These are phyloP conservation scores for Drosophila jambulina DNA, from an alignment of 1,140 invertebrate genomes.

Conservation along the genomic window DNA sequence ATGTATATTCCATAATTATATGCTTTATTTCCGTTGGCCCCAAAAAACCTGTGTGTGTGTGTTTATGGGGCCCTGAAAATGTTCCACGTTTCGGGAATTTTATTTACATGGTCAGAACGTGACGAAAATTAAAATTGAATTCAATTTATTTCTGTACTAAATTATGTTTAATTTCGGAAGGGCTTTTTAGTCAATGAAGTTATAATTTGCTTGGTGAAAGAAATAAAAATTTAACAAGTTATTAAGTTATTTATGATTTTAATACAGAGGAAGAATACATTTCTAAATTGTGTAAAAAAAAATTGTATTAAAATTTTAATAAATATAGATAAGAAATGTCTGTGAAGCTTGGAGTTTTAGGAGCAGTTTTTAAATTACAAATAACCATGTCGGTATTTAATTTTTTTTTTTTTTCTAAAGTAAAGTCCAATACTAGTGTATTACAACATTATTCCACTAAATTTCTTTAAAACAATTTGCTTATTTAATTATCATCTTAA, in stretches of 20 bases:
- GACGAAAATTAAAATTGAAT: conserved; percentile 51
- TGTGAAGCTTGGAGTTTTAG: no score
- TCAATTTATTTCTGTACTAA: conserved; percentile 22
- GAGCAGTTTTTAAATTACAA: no score
- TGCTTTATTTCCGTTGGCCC: conserved; percentile 51
- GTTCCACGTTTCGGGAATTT: conserved; percentile 32
- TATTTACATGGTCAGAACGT: conserved; percentile 53
- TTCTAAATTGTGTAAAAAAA: neutral
- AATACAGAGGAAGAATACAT: neutral
- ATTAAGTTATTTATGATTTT: neutral
- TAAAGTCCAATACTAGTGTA: no score
- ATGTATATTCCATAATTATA: conserved; percentile 46
- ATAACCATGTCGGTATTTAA: no score
- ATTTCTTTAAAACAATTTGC: no score
- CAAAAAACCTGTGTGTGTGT: conserved; percentile 16
- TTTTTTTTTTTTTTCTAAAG: no score
- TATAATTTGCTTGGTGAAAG: conserved; percentile 3
- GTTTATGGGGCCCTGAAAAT: conserved; percentile 20
- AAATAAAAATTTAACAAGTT: neutral
- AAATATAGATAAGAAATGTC: no score
- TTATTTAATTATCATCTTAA: no score
- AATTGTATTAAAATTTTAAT: neutral
- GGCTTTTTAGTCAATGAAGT: conserved; percentile 1
- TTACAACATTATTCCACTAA: no score
- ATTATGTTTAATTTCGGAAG: conserved; percentile 22